These are phyloP conservation scores for Odiellus spinosus DNA, from an alignment of 2,888 invertebrate species.

Conservation along the genomic window DNA sequence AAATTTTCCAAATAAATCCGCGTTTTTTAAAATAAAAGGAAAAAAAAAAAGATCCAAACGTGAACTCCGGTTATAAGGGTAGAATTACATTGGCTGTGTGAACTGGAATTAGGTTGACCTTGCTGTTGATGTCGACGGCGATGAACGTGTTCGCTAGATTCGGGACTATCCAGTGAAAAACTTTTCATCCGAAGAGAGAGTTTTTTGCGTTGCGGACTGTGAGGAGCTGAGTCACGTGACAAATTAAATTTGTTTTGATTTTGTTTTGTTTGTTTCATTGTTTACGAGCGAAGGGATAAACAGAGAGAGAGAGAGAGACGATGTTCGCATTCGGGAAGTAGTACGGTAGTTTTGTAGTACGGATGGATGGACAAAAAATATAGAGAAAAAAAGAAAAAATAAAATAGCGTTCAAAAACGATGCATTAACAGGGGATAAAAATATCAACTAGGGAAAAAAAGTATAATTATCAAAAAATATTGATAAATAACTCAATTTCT, in stretches of 20 bases:
- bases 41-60: neutral
- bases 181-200: constrained; percentile 96
- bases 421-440: no score
- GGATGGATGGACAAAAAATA: no score
- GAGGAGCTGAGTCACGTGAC: constrained; percentile 54
- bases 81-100: constrained; percentile 42
- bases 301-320: no score
- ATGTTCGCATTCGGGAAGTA: no score
- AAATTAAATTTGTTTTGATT: neutral
- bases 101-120: constrained; percentile 40
- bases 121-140: constrained; percentile 23
- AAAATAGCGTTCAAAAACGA: no score
- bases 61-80: neutral
- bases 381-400: no score
- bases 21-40: neutral
- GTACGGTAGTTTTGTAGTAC: no score
- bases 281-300: no score
- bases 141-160: constrained; percentile 37
- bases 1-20: no score
- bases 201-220: constrained; percentile 88
- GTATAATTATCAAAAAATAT: no score
- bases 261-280: neutral
- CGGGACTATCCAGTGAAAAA: constrained; percentile 87
- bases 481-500: no score
- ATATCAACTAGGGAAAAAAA: no score